Percentiles rank a stretch among this genome's conserved stretches.
Conservation (phyloP, 2,113 vertebrate genomes). For the Phainopepla nitens region DNA sequence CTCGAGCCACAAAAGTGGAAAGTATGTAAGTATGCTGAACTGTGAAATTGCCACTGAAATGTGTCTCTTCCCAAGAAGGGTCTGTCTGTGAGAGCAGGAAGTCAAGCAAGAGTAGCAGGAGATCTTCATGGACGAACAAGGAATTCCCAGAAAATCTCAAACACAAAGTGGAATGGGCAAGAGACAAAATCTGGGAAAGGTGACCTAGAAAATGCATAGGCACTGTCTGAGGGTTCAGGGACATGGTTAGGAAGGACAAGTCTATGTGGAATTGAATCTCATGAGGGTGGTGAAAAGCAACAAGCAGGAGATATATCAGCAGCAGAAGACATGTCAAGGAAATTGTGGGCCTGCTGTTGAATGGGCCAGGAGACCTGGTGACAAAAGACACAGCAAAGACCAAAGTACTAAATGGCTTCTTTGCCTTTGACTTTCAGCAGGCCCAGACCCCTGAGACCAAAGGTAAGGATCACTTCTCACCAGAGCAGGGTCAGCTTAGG, state of each 20-base stretch:
- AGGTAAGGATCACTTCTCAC: neutral
- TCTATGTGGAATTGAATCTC: neutral
- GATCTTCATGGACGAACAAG: neutral
- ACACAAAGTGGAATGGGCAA: neutral
- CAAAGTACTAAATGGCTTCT: neutral
- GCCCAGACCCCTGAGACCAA: neutral
- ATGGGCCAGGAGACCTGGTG: neutral
- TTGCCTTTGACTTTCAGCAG: neutral
- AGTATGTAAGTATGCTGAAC: neutral
- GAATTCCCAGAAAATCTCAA: neutral
- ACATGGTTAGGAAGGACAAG: neutral
- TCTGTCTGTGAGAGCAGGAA: neutral
- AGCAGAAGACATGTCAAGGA: neutral
- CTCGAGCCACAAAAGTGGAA: neutral
- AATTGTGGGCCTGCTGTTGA: neutral
- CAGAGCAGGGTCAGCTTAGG: neutral
- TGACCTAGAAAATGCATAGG: neutral
- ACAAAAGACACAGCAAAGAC: neutral
- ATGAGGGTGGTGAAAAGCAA: neutral
- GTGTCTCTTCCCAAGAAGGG: neutral
- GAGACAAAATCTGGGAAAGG: neutral
- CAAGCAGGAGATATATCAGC: neutral
- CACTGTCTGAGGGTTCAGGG: neutral
- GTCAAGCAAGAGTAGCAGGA: neutral
- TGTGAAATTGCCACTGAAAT: neutral